phyloP scores from a whole-genome alignment of 2,113 vertebrate genomes.

The Pluvianellus socialis region DNA sequence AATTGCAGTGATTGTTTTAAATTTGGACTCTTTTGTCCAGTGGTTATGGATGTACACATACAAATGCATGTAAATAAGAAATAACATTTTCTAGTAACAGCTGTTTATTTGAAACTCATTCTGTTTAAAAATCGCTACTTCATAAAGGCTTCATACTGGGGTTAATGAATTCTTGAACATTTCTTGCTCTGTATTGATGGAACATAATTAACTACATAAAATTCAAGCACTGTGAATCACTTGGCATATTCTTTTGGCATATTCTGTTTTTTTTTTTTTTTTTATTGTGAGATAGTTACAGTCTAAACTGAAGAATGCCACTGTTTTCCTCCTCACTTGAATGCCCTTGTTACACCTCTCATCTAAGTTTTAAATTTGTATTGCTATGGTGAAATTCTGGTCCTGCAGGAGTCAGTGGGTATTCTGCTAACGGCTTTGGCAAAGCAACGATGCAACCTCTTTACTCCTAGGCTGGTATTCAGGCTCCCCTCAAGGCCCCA shows the following conservation, averaged over 20 bases:
- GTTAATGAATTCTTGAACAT: background rate
- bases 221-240: background rate
- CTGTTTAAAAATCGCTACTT: background rate
- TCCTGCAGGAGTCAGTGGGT: background rate
- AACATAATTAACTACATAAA: background rate
- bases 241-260: background rate
- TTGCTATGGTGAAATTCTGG: background rate
- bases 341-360: background rate
- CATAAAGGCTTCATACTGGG: background rate
- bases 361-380: background rate
- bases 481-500: accelerated
- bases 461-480: background rate
- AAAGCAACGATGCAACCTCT: background rate
- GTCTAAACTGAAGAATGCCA: background rate
- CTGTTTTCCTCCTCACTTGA: background rate
- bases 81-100: background rate
- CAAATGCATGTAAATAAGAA: background rate
- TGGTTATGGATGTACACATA: background rate
- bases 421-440: background rate
- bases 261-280: background rate
- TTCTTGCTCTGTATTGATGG: background rate
- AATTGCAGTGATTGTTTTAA: background rate
- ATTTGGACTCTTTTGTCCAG: background rate
- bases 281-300: background rate
- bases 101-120: background rate